phyloP scores from a whole-genome alignment of 2,797 vertebrate genomes.

The Monodelphis domestica region DNA sequence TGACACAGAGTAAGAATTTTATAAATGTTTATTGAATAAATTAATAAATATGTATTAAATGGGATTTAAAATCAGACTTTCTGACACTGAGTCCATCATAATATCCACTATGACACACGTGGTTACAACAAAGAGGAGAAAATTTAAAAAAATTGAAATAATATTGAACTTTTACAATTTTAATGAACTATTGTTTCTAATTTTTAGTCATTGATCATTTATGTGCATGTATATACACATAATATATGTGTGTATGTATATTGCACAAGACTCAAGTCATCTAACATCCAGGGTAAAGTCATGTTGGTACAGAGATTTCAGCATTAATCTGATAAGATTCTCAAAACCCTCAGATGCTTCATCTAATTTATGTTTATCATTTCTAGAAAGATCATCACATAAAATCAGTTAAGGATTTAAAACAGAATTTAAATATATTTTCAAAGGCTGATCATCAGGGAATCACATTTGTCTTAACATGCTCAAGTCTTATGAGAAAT shows the following conservation, averaged over 20 bases:
- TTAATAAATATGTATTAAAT: too few species aligned
- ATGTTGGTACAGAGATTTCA: conserved; percentile 31
- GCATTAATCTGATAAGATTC: conserved; percentile 6
- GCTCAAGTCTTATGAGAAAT: not conserved
- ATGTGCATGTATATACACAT: too few species aligned
- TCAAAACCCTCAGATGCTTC: conserved; percentile 12
- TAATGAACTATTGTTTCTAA: not conserved
- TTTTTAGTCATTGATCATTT: not conserved
- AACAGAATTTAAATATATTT: conserved; percentile 44
- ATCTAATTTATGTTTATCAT: not conserved
- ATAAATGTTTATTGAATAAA: not conserved
- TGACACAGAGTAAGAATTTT: too few species aligned
- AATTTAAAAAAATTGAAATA: not conserved
- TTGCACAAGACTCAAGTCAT: not conserved
- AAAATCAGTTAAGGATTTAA: not conserved
- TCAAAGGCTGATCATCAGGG: not conserved
- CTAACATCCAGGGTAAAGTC: not conserved
- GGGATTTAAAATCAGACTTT: not conserved
- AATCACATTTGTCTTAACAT: conserved; percentile 13
- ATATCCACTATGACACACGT: not conserved
- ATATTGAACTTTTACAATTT: not conserved
- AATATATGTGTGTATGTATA: too few species aligned
- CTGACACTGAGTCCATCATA: not conserved
- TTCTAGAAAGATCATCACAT: conserved; percentile 19
- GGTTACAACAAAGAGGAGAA: not conserved